phyloP scores from a whole-genome alignment of 2,113 vertebrate species.

The Cavia aperea region DNA sequence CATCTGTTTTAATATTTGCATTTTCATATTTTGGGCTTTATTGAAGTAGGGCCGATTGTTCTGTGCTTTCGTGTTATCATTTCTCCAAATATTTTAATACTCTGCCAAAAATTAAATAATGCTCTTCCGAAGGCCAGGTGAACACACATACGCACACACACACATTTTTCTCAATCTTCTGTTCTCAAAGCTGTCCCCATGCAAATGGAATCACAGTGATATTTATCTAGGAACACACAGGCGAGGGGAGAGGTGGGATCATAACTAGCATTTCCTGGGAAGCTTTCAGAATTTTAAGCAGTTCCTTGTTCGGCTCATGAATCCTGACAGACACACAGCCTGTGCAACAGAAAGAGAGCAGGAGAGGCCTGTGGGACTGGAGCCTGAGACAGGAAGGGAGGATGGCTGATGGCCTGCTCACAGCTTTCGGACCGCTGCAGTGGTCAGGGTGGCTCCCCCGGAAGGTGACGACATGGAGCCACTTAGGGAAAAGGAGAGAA shows the following conservation, averaged over 20 bases:
- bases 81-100: not conserved
- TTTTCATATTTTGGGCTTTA: conserved; percentile 15
- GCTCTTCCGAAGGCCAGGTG: not conserved
- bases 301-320: conserved; percentile 15
- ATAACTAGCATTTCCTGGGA: conserved; percentile 30
- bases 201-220: not conserved
- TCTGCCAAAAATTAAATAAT: not conserved
- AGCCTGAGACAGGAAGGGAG: conserved; percentile 26
- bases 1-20: not conserved
- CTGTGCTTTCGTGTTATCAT: not conserved
- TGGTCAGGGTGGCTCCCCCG: not conserved
- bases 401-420: conserved; percentile 49
- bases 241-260: not conserved
- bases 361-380: not conserved
- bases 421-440: conserved; percentile 62
- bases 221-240: conserved; percentile 27
- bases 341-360: conserved; percentile 41
- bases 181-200: not conserved
- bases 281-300: conserved; percentile 39
- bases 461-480: conserved; percentile 35
- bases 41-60: not conserved
- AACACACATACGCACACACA: not conserved
- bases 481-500: conserved; percentile 49
- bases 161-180: not conserved
- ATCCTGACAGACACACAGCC: conserved; percentile 13